phyloP scores from a whole-genome alignment of 2,113 vertebrate species.

The Hippocampus mohnikei region DNA sequence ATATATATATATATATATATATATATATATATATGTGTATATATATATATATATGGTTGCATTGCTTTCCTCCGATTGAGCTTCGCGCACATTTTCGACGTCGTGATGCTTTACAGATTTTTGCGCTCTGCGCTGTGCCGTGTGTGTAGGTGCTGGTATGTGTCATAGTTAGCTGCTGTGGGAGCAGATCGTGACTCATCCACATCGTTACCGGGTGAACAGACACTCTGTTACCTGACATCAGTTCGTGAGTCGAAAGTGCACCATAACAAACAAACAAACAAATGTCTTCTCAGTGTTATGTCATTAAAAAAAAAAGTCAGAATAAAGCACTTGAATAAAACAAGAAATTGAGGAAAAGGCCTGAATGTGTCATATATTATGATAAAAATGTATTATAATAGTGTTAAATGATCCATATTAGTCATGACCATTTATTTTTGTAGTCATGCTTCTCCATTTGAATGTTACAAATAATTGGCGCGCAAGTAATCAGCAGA shows the following conservation, averaged over 20 bases:
- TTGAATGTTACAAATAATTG: conserved; percentile 9
- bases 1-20: too few relatives aligned
- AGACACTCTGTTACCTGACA: conserved; percentile 56
- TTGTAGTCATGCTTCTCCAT: not conserved
- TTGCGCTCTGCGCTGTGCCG: conserved; percentile 15
- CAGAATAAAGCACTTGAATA: not conserved
- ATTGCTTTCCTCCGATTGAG: conserved; percentile 5
- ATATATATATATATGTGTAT: too few relatives aligned
- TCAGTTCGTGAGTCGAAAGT: not conserved
- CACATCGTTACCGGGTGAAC: conserved; percentile 56
- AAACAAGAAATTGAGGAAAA: not conserved
- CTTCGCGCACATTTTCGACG: conserved; percentile 1
- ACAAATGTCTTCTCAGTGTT: not conserved
- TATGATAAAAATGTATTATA: not conserved
- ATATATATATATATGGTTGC: too few relatives aligned
- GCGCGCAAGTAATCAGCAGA: conserved; percentile 5
- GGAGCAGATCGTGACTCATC: conserved; percentile 74
- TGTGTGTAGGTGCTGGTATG: conserved; percentile 57
- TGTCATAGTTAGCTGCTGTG: conserved; percentile 70
- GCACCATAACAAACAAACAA: not conserved
- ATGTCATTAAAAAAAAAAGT: not conserved
- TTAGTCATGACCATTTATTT: too few relatives aligned
- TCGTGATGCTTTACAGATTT: not conserved
- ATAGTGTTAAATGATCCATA: too few relatives aligned
- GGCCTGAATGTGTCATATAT: not conserved